Percentiles rank a stretch among this genome's conserved stretches.
phyloP scores from a whole-genome alignment of 2,113 vertebrate species.

The Narcine bancroftii region DNA sequence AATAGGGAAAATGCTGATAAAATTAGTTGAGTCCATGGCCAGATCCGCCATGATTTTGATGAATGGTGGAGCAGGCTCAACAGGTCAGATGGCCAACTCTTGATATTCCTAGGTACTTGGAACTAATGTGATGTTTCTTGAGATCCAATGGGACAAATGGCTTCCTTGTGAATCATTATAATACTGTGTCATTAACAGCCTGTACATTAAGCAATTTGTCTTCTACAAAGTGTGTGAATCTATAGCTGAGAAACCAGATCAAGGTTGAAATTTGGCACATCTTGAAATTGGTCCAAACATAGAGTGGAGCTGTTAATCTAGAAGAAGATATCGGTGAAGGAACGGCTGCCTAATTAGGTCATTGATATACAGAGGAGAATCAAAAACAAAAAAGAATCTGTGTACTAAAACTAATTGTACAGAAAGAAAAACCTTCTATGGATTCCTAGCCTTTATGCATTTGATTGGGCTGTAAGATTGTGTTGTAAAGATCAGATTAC shows the following conservation, averaged over 20 bases:
- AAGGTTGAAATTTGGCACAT: neutral
- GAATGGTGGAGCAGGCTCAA: too few relatives aligned
- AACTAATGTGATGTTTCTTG: too few relatives aligned
- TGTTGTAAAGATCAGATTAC: conserved; percentile 52
- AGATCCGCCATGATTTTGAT: too few relatives aligned
- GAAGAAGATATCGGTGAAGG: neutral
- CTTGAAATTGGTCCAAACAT: neutral
- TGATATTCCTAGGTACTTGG: too few relatives aligned
- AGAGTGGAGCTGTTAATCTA: neutral
- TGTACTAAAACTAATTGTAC: conserved; percentile 6
- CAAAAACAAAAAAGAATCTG: neutral
- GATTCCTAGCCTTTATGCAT: neutral
- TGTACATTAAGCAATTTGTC: neutral
- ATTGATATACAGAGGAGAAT: neutral
- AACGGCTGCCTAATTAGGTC: conserved; percentile 25
- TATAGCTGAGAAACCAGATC: neutral
- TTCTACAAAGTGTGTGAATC: neutral
- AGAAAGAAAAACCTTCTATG: neutral
- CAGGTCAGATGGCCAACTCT: too few relatives aligned
- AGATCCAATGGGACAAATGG: too few relatives aligned
- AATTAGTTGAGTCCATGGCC: too few relatives aligned
- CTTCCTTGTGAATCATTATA: too few relatives aligned
- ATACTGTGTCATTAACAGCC: neutral
- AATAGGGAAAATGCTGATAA: too few relatives aligned
- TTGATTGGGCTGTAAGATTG: conserved; percentile 44